Conservation (phyloP, 1,140 invertebrate genomes). For the Pachyrhynchus sulphureomaculatus region DNA sequence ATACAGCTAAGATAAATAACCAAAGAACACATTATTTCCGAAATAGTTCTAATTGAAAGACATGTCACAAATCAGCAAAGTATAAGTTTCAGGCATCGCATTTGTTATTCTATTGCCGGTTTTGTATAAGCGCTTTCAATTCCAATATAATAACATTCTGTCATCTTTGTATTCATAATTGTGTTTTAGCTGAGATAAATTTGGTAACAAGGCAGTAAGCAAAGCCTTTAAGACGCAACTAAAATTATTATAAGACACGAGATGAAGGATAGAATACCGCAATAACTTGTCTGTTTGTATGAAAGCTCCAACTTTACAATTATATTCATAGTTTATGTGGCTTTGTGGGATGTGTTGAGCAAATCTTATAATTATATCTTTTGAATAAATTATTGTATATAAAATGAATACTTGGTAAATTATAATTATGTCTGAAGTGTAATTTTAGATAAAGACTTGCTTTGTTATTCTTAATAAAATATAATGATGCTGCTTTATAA, state of each 20-base stretch:
- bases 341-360: conserved; percentile 12
- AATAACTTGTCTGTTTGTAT: conserved; percentile 15
- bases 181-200: conserved; percentile 29
- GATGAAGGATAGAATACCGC: conserved; percentile 12
- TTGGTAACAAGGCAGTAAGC: conserved; percentile 12
- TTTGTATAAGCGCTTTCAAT: conserved; percentile 10
- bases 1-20: conserved; percentile 4
- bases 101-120: conserved; percentile 4
- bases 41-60: background rate
- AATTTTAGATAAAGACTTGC: too few species aligned
- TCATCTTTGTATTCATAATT: conserved; percentile 17
- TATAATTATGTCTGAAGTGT: too few species aligned
- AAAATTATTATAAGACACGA: conserved; percentile 20
- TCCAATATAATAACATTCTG: conserved; percentile 9
- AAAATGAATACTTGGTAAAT: background rate
- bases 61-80: conserved; percentile 4
- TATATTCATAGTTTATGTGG: conserved; percentile 21
- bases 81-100: conserved; percentile 7
- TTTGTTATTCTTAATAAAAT: too few species aligned
- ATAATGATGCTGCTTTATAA: too few species aligned
- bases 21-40: background rate
- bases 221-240: conserved; percentile 13
- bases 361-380: conserved; percentile 25
- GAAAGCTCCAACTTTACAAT: conserved; percentile 14
- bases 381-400: conserved; percentile 8